These are phyloP conservation scores for Neuroterus valhalla DNA, from an alignment of 1,140 invertebrate species.

Conservation along the genomic window DNA sequence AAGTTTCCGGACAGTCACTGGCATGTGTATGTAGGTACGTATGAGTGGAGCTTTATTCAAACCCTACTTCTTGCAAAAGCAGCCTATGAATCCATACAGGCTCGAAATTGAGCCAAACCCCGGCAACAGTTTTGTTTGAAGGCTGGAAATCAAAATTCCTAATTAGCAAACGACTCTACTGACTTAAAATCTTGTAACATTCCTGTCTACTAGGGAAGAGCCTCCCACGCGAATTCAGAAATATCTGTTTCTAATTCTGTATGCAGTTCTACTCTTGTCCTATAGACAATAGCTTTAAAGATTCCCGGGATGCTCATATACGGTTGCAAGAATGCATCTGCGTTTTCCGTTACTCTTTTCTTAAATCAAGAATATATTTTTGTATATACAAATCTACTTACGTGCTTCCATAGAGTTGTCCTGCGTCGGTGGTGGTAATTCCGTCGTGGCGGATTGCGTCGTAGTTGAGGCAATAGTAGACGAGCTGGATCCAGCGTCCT, in stretches of 20 bases:
- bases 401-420: conserved; percentile 71
- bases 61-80: too few relatives aligned
- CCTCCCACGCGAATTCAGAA: not conserved
- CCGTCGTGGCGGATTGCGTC: conserved; percentile 57
- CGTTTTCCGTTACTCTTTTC: too few relatives aligned
- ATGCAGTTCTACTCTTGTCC: not conserved
- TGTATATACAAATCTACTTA: conserved; percentile 52
- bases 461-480: conserved; percentile 46
- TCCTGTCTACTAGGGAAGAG: too few relatives aligned
- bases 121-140: too few relatives aligned
- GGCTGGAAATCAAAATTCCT: too few relatives aligned
- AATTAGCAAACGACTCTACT: too few relatives aligned
- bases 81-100: too few relatives aligned
- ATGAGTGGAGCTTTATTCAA: too few relatives aligned
- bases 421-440: conserved; percentile 63
- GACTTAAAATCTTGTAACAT: too few relatives aligned
- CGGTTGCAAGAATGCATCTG: not conserved
- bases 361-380: conserved; percentile 5
- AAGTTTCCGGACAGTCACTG: too few relatives aligned
- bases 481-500: conserved; percentile 40
- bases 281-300: not conserved
- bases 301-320: not conserved
- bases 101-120: too few relatives aligned
- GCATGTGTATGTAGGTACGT: too few relatives aligned
- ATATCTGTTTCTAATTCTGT: not conserved